These are phyloP conservation scores for Pygmarrhopalites habei DNA, from an alignment of 1,140 invertebrate species.

Conservation along the genomic window DNA sequence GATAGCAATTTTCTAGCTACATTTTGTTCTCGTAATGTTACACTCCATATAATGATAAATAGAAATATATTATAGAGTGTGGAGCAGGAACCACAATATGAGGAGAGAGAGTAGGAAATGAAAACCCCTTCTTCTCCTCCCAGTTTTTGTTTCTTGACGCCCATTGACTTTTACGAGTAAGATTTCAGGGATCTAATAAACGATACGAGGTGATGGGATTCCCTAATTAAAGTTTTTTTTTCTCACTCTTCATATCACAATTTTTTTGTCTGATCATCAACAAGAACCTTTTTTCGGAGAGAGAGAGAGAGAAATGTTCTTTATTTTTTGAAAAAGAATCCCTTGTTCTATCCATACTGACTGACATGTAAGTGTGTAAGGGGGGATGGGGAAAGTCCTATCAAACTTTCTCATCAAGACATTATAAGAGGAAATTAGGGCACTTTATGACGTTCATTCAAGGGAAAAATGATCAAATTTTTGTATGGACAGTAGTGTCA, in stretches of 20 bases:
- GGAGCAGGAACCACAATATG: background rate
- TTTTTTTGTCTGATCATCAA: no score
- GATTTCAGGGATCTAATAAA: slow-evolving; percentile 21
- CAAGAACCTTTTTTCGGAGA: no score
- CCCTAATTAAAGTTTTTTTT: slow-evolving; percentile 25
- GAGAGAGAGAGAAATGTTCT: no score
- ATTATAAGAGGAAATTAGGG: slow-evolving; percentile 22
- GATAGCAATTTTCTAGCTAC: no score
- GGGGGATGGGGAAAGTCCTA: no score
- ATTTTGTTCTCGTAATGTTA: no score
- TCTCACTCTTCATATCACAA: background rate
- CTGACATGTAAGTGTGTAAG: no score
- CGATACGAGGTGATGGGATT: slow-evolving; percentile 24
- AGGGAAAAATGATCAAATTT: slow-evolving; percentile 25
- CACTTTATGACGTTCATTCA: slow-evolving; percentile 21
- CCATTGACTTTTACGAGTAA: slow-evolving; percentile 21
- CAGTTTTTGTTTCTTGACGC: slow-evolving; percentile 16
- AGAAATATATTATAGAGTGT: no score
- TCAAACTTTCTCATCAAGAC: slow-evolving; percentile 21
- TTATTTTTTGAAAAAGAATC: no score
- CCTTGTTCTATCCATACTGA: no score
- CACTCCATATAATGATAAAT: no score
- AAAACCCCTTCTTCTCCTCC: background rate
- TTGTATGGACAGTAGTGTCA: slow-evolving; percentile 1
- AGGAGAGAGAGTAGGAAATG: no score